Evolutionary conservation across 1,140 invertebrate genomes (phyloP).

Genomic region (Caerostris extrusa): DNA sequence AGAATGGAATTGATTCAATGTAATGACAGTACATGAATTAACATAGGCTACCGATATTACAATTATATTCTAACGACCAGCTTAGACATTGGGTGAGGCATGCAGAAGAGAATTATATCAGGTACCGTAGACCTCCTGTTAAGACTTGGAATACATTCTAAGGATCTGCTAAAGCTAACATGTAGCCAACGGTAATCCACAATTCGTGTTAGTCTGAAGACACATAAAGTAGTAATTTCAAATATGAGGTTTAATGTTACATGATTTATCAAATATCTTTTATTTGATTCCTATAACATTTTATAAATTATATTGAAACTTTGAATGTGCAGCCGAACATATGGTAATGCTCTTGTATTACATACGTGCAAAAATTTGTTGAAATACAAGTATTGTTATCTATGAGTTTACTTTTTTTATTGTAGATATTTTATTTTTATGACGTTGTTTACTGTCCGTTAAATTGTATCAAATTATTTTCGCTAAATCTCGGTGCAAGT

Average conservation of each 20-base stretch:
- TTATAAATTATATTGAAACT: not conserved
- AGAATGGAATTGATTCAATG: not conserved
- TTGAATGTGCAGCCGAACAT: not conserved
- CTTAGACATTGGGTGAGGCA: not conserved
- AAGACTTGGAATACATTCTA: not conserved
- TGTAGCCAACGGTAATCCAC: not conserved
- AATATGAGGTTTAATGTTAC: not conserved
- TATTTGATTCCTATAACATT: not conserved
- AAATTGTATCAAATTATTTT: too few relatives aligned
- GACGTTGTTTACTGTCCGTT: too few relatives aligned
- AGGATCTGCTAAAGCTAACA: not conserved
- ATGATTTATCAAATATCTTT: not conserved
- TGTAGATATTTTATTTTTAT: too few relatives aligned
- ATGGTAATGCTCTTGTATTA: too few relatives aligned
- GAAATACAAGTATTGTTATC: too few relatives aligned
- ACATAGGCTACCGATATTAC: not conserved
- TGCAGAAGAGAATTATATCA: not conserved
- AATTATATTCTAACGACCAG: constrained; percentile 11
- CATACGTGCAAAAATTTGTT: too few relatives aligned
- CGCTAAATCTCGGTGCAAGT: too few relatives aligned
- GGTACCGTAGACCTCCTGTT: not conserved
- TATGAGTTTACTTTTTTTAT: too few relatives aligned
- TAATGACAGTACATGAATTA: not conserved
- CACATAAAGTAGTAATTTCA: not conserved
- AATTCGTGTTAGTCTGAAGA: not conserved